Base-by-base conservation (phyloP, 2,113 vertebrate species). In the Sisor rabdophorus region DNA sequence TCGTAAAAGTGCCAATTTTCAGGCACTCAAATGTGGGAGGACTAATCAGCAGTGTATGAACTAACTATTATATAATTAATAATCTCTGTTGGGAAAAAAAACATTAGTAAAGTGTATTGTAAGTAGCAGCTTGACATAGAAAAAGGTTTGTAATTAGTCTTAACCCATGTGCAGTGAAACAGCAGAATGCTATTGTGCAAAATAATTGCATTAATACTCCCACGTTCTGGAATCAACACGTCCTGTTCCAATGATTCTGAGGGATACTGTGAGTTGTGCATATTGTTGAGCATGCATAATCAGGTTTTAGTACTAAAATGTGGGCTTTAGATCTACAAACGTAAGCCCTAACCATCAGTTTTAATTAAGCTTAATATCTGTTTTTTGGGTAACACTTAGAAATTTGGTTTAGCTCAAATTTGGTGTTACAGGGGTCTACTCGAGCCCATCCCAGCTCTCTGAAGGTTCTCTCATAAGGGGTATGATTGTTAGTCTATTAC, bases 271-370 rank as follows among this genome's bases (percentile, higher is more conserved):
- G 24, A 26, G 15, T 58, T 28, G 3, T 26, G 13, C 16, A 16
- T n/a, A n/a, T n/a, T n/a, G n/a, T n/a, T n/a, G 24, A 60, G 58
- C 58, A 60, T 30, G 58, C 26, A 60, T 17, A 60, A 60, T 60
- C 6, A 60, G 16, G 15, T 30, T 30, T 60, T 19, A 60, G 26
- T 30, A 28, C 6, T 30, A 26, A 59, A 7, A 28, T 59, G 15
- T 26, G 15, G 24, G 17, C 1, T 2, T 59, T 13, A 9, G 26
- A 28, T 28, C 55, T 26, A 56, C 22, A 58, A 22, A 60, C 28
- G 2, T 19, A 32, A 32, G 8, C 28, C 16, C 15, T 32, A 19
- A 2, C 19, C 28, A 61, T 9, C 30, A 32, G 32, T 36, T 36
- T n/a, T n/a, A n/a, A n/a, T n/a, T n/a, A n/a, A n/a, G n/a, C n/a